Evolutionary conservation across 1,140 invertebrate genomes (phyloP).

Genomic region (Maniola jurtina): DNA sequence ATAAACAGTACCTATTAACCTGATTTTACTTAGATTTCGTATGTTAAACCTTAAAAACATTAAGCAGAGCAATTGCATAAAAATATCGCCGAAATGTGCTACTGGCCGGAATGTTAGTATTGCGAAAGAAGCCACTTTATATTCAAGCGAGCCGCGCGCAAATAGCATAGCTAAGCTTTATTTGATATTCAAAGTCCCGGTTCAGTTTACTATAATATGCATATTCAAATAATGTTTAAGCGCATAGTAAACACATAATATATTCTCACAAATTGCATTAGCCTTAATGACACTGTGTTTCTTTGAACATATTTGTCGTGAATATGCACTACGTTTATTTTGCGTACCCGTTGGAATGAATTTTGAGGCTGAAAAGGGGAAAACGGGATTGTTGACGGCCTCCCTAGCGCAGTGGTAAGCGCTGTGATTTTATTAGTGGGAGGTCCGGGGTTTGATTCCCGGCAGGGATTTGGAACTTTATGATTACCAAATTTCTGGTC

Average conservation of each 20-base stretch:
- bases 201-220: conserved; percentile 45
- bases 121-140: conserved; percentile 58
- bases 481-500: too few species aligned
- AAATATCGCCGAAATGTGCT: conserved; percentile 37
- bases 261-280: conserved; percentile 22
- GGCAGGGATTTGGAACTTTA: too few species aligned
- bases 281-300: conserved; percentile 12
- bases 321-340: neutral
- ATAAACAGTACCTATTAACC: neutral
- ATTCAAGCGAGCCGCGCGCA: conserved; percentile 47
- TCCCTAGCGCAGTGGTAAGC: too few species aligned
- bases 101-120: conserved; percentile 42
- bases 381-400: too few species aligned
- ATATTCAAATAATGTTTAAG: conserved; percentile 28
- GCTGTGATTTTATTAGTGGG: too few species aligned
- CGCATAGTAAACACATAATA: conserved; percentile 21
- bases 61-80: conserved; percentile 30
- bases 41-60: neutral
- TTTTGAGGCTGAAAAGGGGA: too few species aligned
- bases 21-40: neutral
- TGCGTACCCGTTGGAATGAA: too few species aligned
- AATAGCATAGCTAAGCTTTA: conserved; percentile 58
- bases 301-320: neutral
- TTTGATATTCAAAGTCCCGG: conserved; percentile 63
- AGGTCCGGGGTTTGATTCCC: too few species aligned